Evolutionary conservation across 2,888 invertebrate genomes (phyloP).

Genomic region (Vannuccia rotundouncinata): DNA sequence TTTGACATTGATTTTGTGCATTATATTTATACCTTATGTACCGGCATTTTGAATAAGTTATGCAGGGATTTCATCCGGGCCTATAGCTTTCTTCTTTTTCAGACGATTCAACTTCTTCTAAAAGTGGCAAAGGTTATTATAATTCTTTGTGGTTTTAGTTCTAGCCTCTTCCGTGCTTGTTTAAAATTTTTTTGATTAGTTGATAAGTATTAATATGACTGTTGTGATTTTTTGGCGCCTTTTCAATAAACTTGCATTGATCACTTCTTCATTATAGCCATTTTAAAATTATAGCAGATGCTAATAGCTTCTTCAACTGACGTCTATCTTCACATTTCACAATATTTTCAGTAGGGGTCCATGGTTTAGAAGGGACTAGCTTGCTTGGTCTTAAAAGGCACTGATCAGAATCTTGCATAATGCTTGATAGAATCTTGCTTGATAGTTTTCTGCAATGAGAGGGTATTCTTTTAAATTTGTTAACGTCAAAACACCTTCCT

Average conservation of each 20-base stretch:
- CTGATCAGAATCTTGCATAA: background rate
- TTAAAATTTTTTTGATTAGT: background rate
- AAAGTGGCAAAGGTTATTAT: background rate
- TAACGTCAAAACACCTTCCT: background rate
- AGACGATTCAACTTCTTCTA: background rate
- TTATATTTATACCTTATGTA: background rate
- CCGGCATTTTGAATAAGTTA: background rate
- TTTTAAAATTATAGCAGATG: background rate
- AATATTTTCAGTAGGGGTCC: background rate
- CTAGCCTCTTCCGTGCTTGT: background rate
- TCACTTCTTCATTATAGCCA: background rate
- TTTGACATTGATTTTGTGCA: background rate
- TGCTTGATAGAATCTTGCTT: background rate
- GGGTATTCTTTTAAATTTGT: background rate
- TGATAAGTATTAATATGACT: background rate
- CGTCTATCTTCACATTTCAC: background rate
- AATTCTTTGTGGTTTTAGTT: background rate
- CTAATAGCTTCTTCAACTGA: background rate
- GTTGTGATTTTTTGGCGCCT: background rate
- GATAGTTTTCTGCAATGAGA: background rate
- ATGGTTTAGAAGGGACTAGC: background rate
- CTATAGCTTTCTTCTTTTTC: background rate
- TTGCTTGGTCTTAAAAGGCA: background rate
- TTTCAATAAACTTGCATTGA: background rate
- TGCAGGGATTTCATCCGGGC: background rate